Base-by-base conservation (phyloP, 1,140 invertebrate species). In the Physella acuta region DNA sequence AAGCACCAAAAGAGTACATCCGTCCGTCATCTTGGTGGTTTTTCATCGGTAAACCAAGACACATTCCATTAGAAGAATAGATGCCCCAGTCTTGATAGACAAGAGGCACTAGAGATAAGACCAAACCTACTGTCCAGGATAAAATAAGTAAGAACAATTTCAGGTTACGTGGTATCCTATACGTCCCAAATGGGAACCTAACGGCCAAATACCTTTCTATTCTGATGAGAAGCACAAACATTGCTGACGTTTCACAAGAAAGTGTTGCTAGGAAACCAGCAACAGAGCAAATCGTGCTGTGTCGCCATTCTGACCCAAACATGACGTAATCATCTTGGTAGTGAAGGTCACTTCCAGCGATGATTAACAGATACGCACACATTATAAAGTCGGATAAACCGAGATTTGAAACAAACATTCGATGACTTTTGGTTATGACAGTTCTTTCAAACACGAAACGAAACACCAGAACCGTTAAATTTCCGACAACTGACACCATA, bases 361-460 rank as follows among this genome's bases (percentile, higher is more conserved):
- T n/a, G n/a, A n/a, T n/a, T n/a, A n/a, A n/a, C n/a, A n/a, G n/a
- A n/a, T n/a, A n/a, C n/a, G n/a, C n/a, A n/a, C n/a, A n/a, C n/a
- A n/a, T n/a, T n/a, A n/a, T n/a, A n/a, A n/a, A n/a, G n/a, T n/a
- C n/a, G n/a, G n/a, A n/a, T n/a, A n/a, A n/a, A n/a, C n/a, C n/a
- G n/a, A n/a, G n/a, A n/a, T n/a, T n/a, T n/a, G n/a, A 67, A 11
- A 81, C 73, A 62, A 81, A 75, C 24, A 76, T 52, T 24, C 72
- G 72, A 71, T 75, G 68, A 24, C 73, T 71, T 52, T 69, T 74
- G 2, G 61, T 63, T 14, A 71, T 56, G 36, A n/a, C 24, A 3
- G 11, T 24, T 34, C 37, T 60, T 71, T 76, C 1, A 72, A 11
- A n/a, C n/a, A n/a, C n/a, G n/a, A n/a, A n/a, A n/a, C n/a, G n/a